These are phyloP conservation scores for Stenolophus ochropezus DNA, from an alignment of 2,888 invertebrate species.

Conservation along the genomic window DNA sequence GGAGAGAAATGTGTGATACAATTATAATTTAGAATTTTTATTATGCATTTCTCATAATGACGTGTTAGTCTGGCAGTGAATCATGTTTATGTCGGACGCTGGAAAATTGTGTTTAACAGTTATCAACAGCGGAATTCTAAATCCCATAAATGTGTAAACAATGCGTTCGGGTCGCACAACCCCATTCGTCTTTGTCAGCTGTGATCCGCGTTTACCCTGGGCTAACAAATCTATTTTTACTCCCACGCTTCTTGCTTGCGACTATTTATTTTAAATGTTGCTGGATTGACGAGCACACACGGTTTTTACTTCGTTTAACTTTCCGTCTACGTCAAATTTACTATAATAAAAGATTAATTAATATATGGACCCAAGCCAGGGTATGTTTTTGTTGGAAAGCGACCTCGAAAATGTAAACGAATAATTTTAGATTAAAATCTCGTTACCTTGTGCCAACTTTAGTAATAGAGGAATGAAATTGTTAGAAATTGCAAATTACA, in stretches of 20 bases:
- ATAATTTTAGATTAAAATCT: too few relatives aligned
- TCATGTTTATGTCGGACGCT: background rate
- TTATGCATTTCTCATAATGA: background rate
- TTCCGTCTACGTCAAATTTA: background rate
- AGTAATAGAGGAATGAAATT: too few relatives aligned
- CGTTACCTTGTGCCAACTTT: too few relatives aligned
- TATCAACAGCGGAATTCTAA: slow-evolving; percentile 13
- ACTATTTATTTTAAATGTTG: slow-evolving; percentile 9
- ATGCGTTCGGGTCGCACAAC: slow-evolving; percentile 31
- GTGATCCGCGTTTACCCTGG: slow-evolving; percentile 15
- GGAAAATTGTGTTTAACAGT: background rate
- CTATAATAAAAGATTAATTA: background rate
- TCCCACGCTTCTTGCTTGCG: slow-evolving; percentile 7
- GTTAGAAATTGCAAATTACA: too few relatives aligned
- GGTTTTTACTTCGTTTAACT: background rate
- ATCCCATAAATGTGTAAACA: slow-evolving; percentile 39
- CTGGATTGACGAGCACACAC: background rate
- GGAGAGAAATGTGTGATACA: background rate
- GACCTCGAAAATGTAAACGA: too few relatives aligned
- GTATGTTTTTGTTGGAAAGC: too few relatives aligned
- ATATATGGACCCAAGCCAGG: too few relatives aligned
- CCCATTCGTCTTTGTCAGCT: slow-evolving; percentile 23
- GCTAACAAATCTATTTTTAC: slow-evolving; percentile 39
- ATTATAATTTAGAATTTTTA: background rate
- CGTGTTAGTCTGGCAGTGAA: background rate